Conservation (phyloP, 2,797 vertebrate species). For the Parauchenoglanis ngamensis region DNA sequence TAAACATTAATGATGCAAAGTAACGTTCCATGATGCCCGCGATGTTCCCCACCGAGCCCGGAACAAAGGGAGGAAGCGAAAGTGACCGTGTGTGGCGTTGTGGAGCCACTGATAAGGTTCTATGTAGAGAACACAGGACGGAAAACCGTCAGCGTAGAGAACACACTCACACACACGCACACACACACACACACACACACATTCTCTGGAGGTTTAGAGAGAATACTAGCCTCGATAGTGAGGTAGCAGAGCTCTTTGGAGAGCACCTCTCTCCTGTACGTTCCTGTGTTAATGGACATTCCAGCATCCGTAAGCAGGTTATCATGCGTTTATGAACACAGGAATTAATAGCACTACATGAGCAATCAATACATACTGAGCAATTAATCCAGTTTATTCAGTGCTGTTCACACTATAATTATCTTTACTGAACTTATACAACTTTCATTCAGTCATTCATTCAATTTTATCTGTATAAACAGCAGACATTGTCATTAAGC, state of each 20-base stretch:
- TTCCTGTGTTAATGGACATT: too few relatives aligned
- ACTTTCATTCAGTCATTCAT: background rate
- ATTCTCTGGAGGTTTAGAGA: background rate
- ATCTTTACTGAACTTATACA: background rate
- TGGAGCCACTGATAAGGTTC: conserved; percentile 47
- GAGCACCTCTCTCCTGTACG: background rate
- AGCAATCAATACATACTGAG: background rate
- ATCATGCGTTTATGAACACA: background rate
- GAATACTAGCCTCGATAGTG: background rate
- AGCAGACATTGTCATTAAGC: too few relatives aligned
- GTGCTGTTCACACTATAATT: background rate
- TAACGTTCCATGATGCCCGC: background rate
- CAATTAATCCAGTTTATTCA: background rate
- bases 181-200: conserved; percentile 11
- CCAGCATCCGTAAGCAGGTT: background rate
- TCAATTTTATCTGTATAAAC: too few relatives aligned
- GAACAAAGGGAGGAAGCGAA: conserved; percentile 53
- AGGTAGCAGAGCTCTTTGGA: background rate
- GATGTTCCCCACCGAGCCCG: background rate
- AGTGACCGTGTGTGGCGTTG: conserved; percentile 13
- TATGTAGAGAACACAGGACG: background rate
- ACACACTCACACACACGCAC: conserved; percentile 16
- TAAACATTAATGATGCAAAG: background rate
- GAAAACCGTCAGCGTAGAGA: background rate
- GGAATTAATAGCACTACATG: background rate